A percentile compares a stretch with the other conserved stretches of the same genome.
Evolutionary conservation across 2,113 vertebrate species (phyloP).

Genomic region (Cephalopholis sonnerati): DNA sequence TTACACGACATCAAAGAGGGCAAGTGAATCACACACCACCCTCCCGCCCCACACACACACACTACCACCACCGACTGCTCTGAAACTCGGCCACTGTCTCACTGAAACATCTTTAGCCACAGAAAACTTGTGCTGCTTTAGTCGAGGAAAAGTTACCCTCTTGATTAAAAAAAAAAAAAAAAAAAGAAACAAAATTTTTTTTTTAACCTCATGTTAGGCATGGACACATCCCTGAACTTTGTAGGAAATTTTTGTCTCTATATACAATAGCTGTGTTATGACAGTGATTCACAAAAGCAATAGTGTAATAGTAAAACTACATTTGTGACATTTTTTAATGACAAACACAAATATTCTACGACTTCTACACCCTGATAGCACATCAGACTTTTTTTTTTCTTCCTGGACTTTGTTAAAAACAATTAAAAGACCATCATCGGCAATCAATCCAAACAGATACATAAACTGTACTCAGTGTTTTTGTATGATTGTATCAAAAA

Average conservation of each 20-base stretch:
- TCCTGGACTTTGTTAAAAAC: constrained; percentile 65
- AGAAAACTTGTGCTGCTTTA: constrained; percentile 40
- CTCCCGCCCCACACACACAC: constrained; percentile 3
- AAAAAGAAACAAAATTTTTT: no score
- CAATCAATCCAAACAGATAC: constrained; percentile 44
- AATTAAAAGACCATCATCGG: constrained; percentile 54
- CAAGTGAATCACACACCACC: constrained; percentile 49
- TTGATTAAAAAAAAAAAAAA: neutral
- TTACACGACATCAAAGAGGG: constrained; percentile 72
- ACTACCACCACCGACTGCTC: constrained; percentile 36
- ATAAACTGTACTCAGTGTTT: constrained; percentile 40
- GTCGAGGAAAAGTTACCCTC: neutral
- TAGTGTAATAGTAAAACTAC: constrained; percentile 71
- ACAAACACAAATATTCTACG: constrained; percentile 71
- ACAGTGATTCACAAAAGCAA: constrained; percentile 76
- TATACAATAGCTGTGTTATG: constrained; percentile 74
- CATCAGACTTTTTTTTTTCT: constrained; percentile 61
- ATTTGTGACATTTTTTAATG: constrained; percentile 72
- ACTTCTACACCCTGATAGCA: constrained; percentile 75
- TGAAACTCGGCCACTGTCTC: constrained; percentile 43
- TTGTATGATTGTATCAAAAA: constrained; percentile 53
- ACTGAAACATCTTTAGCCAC: constrained; percentile 25
- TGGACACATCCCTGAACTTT: constrained; percentile 77
- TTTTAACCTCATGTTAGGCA: constrained; percentile 41
- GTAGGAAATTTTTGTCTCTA: constrained; percentile 60